phyloP scores from a whole-genome alignment of 2,113 vertebrate species.

The Acrocephalus kingi region DNA sequence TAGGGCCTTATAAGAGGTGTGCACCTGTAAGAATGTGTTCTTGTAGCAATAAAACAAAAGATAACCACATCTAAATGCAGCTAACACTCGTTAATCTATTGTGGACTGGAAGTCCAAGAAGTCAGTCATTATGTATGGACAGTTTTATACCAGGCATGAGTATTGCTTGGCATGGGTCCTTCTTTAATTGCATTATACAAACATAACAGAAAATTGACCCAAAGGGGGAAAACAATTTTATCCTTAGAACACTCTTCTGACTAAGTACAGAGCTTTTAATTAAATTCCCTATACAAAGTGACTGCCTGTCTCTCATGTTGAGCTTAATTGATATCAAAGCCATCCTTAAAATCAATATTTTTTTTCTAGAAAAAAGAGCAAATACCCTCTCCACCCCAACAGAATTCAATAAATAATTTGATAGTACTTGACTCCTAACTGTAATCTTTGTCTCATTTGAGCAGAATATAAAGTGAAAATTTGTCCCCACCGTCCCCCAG shows the following conservation, averaged over 20 bases:
- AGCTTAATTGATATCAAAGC: slow-evolving; percentile 69
- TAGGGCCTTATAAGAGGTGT: neutral
- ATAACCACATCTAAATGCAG: neutral
- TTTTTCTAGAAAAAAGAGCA: slow-evolving; percentile 60
- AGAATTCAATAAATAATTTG: slow-evolving; percentile 70
- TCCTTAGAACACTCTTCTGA: slow-evolving; percentile 63
- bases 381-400: slow-evolving; percentile 51
- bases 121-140: slow-evolving; percentile 27
- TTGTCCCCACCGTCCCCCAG: neutral
- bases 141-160: slow-evolving; percentile 48
- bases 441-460: slow-evolving; percentile 68
- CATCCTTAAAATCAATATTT: slow-evolving; percentile 70
- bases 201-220: slow-evolving; percentile 71
- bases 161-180: slow-evolving; percentile 58
- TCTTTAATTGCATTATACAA: slow-evolving; percentile 71
- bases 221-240: slow-evolving; percentile 69
- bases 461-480: slow-evolving; percentile 68
- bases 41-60: neutral
- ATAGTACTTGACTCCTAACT: slow-evolving; percentile 68
- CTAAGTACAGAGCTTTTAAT: slow-evolving; percentile 70
- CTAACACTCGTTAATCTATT: neutral
- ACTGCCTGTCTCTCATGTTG: slow-evolving; percentile 69
- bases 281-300: slow-evolving; percentile 69
- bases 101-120: slow-evolving; percentile 3
- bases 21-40: neutral